Percentiles rank a stretch among this genome's conserved stretches.
Evolutionary conservation across 1,140 invertebrate species (phyloP).

Genomic region (Teleopsis dalmanni): DNA sequence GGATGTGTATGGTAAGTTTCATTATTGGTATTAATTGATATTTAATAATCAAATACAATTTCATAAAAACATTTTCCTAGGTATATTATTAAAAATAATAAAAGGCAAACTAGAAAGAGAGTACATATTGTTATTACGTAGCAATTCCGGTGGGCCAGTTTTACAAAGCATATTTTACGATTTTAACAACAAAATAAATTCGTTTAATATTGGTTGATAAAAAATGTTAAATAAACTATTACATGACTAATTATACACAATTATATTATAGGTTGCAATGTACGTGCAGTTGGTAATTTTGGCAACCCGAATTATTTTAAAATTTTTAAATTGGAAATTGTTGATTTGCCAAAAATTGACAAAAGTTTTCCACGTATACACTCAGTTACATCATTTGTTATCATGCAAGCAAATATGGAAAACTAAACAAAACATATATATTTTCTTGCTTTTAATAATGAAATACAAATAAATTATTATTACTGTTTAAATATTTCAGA

Average conservation of each 20-base stretch:
- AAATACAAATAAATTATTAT: conserved; percentile 4
- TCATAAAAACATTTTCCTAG: conserved; percentile 13
- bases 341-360: conserved; percentile 15
- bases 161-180: conserved; percentile 33
- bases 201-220: conserved; percentile 14
- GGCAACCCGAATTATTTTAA: conserved; percentile 24
- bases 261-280: conserved; percentile 18
- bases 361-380: conserved; percentile 23
- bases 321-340: conserved; percentile 20
- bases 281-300: conserved; percentile 30
- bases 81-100: conserved; percentile 26
- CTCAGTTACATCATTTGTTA: conserved; percentile 23
- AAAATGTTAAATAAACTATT: neutral
- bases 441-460: conserved; percentile 1
- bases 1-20: conserved; percentile 29
- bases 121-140: conserved; percentile 25
- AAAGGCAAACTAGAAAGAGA: conserved; percentile 24
- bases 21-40: neutral
- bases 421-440: conserved; percentile 8
- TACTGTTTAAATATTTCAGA: conserved; percentile 7
- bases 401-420: conserved; percentile 22
- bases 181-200: conserved; percentile 19
- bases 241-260: neutral
- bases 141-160: conserved; percentile 23
- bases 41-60: neutral